These are phyloP conservation scores for Cylloceria caligata DNA, from an alignment of 2,888 invertebrate species.

Conservation along the genomic window DNA sequence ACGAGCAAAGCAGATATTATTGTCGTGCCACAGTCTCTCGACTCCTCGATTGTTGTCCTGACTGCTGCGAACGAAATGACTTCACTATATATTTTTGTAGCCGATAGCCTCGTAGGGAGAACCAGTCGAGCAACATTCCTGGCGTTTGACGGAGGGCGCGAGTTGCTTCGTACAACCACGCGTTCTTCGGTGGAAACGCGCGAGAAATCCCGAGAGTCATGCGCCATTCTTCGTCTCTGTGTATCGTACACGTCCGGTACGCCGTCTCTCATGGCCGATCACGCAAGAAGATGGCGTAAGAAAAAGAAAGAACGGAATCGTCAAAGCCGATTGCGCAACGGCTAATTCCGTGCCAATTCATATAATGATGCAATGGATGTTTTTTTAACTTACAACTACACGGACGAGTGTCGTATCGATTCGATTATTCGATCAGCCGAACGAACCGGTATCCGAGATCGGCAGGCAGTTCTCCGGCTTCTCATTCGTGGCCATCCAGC, in stretches of 20 bases:
- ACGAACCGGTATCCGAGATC: background rate
- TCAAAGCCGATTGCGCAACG: conserved; percentile 34
- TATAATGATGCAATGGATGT: conserved; percentile 15
- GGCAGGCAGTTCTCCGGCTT: conserved; percentile 5
- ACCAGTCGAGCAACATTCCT: conserved; percentile 80
- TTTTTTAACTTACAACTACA: conserved; percentile 5
- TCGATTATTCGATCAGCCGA: conserved; percentile 1
- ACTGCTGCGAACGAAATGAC: conserved; percentile 19
- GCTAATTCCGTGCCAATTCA: background rate
- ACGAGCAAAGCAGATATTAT: background rate
- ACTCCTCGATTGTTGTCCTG: conserved; percentile 33
- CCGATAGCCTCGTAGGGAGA: conserved; percentile 54
- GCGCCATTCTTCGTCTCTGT: conserved; percentile 73
- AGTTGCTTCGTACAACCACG: conserved; percentile 36
- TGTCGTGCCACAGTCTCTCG: conserved; percentile 1
- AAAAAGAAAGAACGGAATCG: conserved; percentile 10
- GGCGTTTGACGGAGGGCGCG: conserved; percentile 67
- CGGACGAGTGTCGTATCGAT: conserved; percentile 35
- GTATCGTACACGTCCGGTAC: conserved; percentile 38
- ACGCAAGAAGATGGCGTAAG: conserved; percentile 43
- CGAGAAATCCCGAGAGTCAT: conserved; percentile 28
- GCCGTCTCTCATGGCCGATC: conserved; percentile 32
- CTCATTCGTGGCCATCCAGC: conserved; percentile 16
- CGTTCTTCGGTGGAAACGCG: conserved; percentile 34
- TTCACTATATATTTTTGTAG: conserved; percentile 49